These are phyloP conservation scores for Lutjanus campechanus DNA, from an alignment of 2,797 vertebrate genomes.

Conservation along the genomic window DNA sequence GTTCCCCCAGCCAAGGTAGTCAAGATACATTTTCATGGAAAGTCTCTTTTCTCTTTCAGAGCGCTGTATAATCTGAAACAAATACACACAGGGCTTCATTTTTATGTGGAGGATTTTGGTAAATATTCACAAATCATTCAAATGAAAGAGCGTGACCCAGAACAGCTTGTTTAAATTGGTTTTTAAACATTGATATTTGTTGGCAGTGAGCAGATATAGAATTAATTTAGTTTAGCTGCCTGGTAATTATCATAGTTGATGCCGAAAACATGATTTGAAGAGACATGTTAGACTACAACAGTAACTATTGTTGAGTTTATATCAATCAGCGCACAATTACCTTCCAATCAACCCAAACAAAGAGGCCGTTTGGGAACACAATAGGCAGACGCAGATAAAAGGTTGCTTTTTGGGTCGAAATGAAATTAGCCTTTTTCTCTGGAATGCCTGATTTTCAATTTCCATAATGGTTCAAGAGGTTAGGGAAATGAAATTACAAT, in stretches of 20 bases:
- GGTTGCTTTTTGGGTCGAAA: slow-evolving; percentile 30
- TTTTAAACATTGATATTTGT: slow-evolving; percentile 28
- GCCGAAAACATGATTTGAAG: slow-evolving; percentile 16
- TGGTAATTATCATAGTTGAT: slow-evolving; percentile 22
- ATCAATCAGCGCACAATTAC: slow-evolving; percentile 47
- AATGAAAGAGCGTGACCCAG: not conserved
- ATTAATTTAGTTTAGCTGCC: slow-evolving; percentile 31
- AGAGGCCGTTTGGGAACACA: slow-evolving; percentile 48
- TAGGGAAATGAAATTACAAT: slow-evolving; percentile 67
- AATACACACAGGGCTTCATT: slow-evolving; percentile 7
- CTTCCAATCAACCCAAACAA: slow-evolving; percentile 62
- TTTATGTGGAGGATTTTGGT: not conserved
- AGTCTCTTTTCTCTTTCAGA: slow-evolving; percentile 4
- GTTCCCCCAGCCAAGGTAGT: not conserved
- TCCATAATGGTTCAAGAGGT: slow-evolving; percentile 53
- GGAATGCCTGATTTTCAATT: slow-evolving; percentile 54
- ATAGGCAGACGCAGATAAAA: slow-evolving; percentile 53
- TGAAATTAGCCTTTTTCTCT: slow-evolving; percentile 53
- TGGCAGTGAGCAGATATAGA: slow-evolving; percentile 3
- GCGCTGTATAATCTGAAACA: slow-evolving; percentile 3
- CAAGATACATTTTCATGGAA: not conserved
- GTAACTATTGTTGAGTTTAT: slow-evolving; percentile 41
- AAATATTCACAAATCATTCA: slow-evolving; percentile 24
- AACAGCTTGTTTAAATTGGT: slow-evolving; percentile 9
- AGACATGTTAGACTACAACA: slow-evolving; percentile 25